Percentiles rank a stretch among this genome's conserved stretches.
These are phyloP conservation scores for Dendronephthya gigantea DNA, from an alignment of 64 coral and sea anemone species.

Conservation along the genomic window DNA sequence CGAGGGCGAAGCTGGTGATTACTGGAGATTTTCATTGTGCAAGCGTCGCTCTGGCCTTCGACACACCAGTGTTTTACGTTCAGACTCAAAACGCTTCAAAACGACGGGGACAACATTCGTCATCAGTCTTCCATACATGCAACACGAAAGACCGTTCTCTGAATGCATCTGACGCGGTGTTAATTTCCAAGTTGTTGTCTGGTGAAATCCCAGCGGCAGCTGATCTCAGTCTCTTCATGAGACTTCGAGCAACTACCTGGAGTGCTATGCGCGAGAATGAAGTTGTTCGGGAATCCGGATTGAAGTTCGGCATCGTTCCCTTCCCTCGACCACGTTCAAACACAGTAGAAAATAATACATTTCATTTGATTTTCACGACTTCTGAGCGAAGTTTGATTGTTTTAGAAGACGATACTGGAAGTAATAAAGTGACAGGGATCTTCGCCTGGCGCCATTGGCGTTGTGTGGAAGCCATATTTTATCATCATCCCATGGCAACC, in stretches of 20 bases:
- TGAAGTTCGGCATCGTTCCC: slow-evolving; percentile 24
- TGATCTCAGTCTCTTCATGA: neutral
- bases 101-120: neutral
- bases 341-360: neutral
- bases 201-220: neutral
- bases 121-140: neutral
- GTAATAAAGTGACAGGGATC: neutral
- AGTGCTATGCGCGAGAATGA: slow-evolving; percentile 7
- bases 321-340: neutral
- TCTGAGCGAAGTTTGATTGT: neutral
- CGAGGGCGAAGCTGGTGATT: neutral
- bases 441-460: slow-evolving; percentile 34
- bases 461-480: slow-evolving; percentile 28
- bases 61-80: neutral
- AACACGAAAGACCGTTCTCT: neutral
- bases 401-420: neutral
- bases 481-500: slow-evolving; percentile 26
- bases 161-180: neutral
- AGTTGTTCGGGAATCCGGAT: neutral
- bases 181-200: neutral
- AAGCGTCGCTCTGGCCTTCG: neutral
- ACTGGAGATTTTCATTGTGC: neutral
- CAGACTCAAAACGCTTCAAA: neutral
- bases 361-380: slow-evolving; percentile 37
- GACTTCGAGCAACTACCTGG: slow-evolving; percentile 27